Evolutionary conservation across 1,140 invertebrate species (phyloP), one percentile per base, ranked within the genome.

Genomic region (Armadillidium nasatum): DNA sequence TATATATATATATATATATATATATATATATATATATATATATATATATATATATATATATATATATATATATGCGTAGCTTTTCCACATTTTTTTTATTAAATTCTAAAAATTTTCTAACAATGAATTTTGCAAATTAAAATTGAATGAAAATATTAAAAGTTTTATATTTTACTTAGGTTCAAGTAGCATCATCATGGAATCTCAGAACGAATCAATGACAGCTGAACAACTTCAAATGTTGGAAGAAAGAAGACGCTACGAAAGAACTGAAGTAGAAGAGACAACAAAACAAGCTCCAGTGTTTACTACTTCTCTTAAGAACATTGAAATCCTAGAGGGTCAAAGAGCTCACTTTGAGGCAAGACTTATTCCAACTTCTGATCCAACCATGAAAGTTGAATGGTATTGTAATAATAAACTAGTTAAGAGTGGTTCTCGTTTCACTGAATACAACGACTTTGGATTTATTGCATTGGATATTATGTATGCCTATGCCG

Each of bases 341-440:
- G 94, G 94, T 21, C 94, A 99, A 84, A 87, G 94, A 71, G 95
- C 95, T 43, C 96, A 98, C 83, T 98, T 98, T 83, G 97, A 98
- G 85, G 96, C 93, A 82, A 90, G 95, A 46, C 85, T 99, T 11
- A 95, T 97, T 82, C 97, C 97, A 10, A 93, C 98, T 22, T 97
- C 95, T 54, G 97, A 99, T 87, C 89, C 94, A 0, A 94, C 93
- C 0, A 93, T 99, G 92, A 94, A 93, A 84, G 95, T 99, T 0
- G 94, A 98, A 87, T 99, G 97, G 97, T 97, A 94, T 86, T 94
- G 96, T 79, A 96, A 98, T 84, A 95, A 94, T 82, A 87, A 90
- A 79, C 92, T 93, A 0, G 86, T 96, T 0, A 95, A 95, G 85
- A 93, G 92, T 75, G 83, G 83, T 21, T 81, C 81, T 60, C 78